A percentile compares a stretch with the other conserved stretches of the same genome.
These are phyloP conservation scores for Hemiscyllium ocellatum DNA, from an alignment of 2,113 vertebrate species.

Conservation along the genomic window DNA sequence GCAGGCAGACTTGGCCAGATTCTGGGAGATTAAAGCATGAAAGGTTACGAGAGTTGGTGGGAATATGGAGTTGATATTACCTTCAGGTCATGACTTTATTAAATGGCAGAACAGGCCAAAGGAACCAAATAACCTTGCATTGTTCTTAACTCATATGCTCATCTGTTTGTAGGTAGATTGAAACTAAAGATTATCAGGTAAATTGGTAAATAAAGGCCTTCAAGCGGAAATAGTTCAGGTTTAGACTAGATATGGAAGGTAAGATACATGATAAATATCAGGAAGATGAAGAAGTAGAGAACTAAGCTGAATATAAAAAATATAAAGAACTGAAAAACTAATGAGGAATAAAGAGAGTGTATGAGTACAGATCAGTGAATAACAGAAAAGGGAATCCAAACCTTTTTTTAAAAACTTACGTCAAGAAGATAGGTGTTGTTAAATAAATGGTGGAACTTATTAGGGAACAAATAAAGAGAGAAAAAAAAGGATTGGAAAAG, in stretches of 20 bases:
- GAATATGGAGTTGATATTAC: too few species aligned
- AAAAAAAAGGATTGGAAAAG: too few species aligned
- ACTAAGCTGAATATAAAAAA: neutral
- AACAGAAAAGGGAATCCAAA: too few species aligned
- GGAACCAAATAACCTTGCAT: too few species aligned
- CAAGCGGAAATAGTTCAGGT: neutral
- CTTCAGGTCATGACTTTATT: too few species aligned
- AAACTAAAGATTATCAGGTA: neutral
- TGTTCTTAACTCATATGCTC: too few species aligned
- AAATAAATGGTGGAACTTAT: neutral
- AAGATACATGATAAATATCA: neutral
- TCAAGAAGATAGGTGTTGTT: neutral
- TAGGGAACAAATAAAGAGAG: neutral
- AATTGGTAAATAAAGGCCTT: neutral
- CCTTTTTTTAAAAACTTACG: neutral
- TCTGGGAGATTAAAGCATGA: too few species aligned
- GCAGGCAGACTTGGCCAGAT: neutral
- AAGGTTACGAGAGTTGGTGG: too few species aligned
- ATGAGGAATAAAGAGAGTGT: too few species aligned
- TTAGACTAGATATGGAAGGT: neutral
- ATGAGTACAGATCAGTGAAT: too few species aligned
- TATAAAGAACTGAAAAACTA: too few species aligned
- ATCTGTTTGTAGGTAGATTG: neutral
- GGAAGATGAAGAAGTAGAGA: neutral
- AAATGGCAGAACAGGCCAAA: too few species aligned